These are phyloP conservation scores for Agonopterix alstromeriana DNA, from an alignment of 2,888 invertebrate genomes.

Conservation along the genomic window DNA sequence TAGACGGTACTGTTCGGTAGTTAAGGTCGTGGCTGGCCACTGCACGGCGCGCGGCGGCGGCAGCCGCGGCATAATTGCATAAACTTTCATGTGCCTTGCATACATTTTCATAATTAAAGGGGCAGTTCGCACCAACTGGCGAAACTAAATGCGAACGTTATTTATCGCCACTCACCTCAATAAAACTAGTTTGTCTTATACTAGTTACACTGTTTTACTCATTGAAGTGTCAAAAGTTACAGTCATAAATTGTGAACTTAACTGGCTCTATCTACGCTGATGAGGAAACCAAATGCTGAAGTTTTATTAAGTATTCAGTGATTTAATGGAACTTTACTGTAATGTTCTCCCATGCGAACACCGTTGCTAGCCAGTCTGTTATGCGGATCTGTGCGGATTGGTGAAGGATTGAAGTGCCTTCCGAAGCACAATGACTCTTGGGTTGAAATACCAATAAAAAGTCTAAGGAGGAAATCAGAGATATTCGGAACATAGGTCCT, in stretches of 20 bases:
- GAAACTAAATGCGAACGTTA: conserved; percentile 41
- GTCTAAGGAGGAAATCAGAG: too few relatives aligned
- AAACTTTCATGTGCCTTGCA: conserved; percentile 74
- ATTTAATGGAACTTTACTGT: neutral
- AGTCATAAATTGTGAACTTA: neutral
- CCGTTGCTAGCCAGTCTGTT: too few relatives aligned
- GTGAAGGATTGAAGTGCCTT: too few relatives aligned
- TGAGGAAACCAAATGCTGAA: neutral
- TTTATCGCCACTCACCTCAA: conserved; percentile 52
- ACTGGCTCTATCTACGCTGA: neutral
- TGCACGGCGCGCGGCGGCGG: conserved; percentile 29
- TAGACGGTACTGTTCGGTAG: conserved; percentile 48
- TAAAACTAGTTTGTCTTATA: conserved; percentile 27
- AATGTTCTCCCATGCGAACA: neutral
- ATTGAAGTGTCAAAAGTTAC: neutral
- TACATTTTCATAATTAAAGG: conserved; percentile 75
- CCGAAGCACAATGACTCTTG: too few relatives aligned
- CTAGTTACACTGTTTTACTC: conserved; percentile 9
- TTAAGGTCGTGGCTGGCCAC: conserved; percentile 56
- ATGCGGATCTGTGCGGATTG: too few relatives aligned
- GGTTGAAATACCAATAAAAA: too few relatives aligned
- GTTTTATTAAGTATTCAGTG: neutral
- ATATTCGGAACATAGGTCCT: too few relatives aligned
- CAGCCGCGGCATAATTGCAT: conserved; percentile 65
- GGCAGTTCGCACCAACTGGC: conserved; percentile 61